phyloP scores from a whole-genome alignment of 2,797 vertebrate species.

The Urocyon cinereoargenteus region DNA sequence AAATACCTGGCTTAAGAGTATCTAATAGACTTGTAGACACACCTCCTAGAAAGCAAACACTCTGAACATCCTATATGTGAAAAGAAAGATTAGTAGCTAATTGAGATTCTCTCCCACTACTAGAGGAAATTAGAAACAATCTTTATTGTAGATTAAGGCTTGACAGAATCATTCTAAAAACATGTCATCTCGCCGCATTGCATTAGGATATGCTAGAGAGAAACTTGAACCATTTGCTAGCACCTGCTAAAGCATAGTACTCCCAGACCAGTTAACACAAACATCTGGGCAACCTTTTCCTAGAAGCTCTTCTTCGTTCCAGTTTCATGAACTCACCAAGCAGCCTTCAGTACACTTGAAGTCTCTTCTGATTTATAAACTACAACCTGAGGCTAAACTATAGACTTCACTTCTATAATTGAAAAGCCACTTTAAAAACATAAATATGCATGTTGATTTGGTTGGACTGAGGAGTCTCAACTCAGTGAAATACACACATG shows the following conservation, averaged over 20 bases:
- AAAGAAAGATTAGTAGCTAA: neutral
- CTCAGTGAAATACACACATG: neutral
- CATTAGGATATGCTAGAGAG: neutral
- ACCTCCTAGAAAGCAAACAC: neutral
- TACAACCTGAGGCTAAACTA: neutral
- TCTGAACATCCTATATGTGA: neutral
- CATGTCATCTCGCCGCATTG: neutral
- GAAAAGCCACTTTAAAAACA: neutral
- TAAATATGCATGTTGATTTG: neutral
- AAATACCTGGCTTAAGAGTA: neutral
- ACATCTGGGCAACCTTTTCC: neutral
- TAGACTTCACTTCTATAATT: neutral
- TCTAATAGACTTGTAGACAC: neutral
- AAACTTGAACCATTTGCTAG: neutral
- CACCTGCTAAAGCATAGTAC: neutral
- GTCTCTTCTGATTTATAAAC: neutral
- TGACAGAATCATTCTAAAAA: neutral
- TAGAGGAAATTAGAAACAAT: neutral
- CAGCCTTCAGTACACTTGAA: neutral
- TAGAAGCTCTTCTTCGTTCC: neutral
- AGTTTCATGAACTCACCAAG: neutral
- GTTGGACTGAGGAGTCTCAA: neutral
- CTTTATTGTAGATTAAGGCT: neutral
- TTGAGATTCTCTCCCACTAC: neutral
- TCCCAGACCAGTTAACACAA: neutral